These are phyloP conservation scores for Lycorma delicatula DNA, from an alignment of 1,140 invertebrate genomes.

Conservation along the genomic window DNA sequence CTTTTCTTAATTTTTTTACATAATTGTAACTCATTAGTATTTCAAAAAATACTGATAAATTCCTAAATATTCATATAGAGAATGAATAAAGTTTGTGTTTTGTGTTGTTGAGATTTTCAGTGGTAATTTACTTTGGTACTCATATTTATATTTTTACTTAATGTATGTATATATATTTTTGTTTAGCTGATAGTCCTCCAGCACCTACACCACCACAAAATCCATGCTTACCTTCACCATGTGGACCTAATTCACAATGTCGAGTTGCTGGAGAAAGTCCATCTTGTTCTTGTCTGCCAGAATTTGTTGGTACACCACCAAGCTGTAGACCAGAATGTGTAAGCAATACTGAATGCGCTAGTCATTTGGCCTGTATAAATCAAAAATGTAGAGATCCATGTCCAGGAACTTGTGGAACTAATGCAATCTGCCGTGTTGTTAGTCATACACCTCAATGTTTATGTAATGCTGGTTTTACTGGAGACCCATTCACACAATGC, in stretches of 20 bases:
- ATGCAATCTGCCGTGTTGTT: slow-evolving; percentile 57
- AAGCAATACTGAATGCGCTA: slow-evolving; percentile 55
- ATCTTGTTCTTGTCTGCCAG: slow-evolving; percentile 55
- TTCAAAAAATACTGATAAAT: too few relatives aligned
- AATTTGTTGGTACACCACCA: slow-evolving; percentile 52
- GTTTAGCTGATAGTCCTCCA: slow-evolving; percentile 42
- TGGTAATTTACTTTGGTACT: too few relatives aligned
- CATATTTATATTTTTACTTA: too few relatives aligned
- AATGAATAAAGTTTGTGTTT: too few relatives aligned
- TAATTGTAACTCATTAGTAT: too few relatives aligned
- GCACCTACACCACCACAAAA: slow-evolving; percentile 41
- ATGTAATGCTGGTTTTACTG: slow-evolving; percentile 50
- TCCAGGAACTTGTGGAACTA: slow-evolving; percentile 55
- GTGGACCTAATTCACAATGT: slow-evolving; percentile 50
- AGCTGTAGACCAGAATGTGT: slow-evolving; percentile 56
- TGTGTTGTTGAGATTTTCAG: too few relatives aligned
- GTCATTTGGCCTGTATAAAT: slow-evolving; percentile 56
- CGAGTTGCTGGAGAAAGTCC: slow-evolving; percentile 49
- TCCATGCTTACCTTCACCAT: slow-evolving; percentile 46
- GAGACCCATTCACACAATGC: slow-evolving; percentile 59
- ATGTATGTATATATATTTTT: too few relatives aligned
- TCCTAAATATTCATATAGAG: too few relatives aligned
- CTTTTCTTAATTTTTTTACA: too few relatives aligned
- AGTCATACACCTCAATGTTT: slow-evolving; percentile 63
- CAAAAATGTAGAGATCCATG: slow-evolving; percentile 60